Evolutionary conservation across 1,140 invertebrate genomes (phyloP), one percentile per base, ranked within the genome.

Genomic region (Lepidurus packardi): DNA sequence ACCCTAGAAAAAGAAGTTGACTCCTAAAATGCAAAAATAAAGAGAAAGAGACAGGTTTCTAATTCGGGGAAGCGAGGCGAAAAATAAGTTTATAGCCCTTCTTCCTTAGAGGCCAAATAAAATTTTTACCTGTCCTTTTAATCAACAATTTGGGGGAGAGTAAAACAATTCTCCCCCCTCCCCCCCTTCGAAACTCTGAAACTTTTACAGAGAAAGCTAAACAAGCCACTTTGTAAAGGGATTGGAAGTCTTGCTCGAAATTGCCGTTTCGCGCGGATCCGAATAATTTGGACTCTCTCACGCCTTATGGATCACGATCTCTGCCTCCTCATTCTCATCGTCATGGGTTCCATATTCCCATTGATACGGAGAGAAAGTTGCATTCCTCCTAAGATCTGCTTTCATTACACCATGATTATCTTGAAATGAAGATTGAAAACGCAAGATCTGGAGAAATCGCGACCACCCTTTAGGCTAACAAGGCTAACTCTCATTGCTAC

Each of bases 21-120:
- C 5, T 11, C 16, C 10, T 1, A 47, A 47, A 0, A 65, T 65
- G n/a, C 53, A 65, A 65, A 65, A 65, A 11, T 65, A 21, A 65
- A 65, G 53, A 65, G 21, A 65, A 65, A 65, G 53, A 21, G 53
- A 65, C 53, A 65, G 53, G 53, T 65, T 65, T 65, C 53, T 65
- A 65, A 65, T 65, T 65, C 53, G 53, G n/a, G 21, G 53, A 65
- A 65, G 53, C 21, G 16, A 21, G 13, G 9, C 21, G 13, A 7
- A 65, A 65, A 65, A 65, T 65, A 65, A 65, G 53, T 65, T 65
- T 65, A 65, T 65, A 65, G 21, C 53, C 21, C 21, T 65, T 8
- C n/a, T 16, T 16, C 8, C 53, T 47, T 47, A 47, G 45, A 47
- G 16, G 45, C 45, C 45, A 65, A 65, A 13, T 47, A 47, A 16